Base-by-base conservation (phyloP, 2,113 vertebrate species). In the Eidolon helvum region DNA sequence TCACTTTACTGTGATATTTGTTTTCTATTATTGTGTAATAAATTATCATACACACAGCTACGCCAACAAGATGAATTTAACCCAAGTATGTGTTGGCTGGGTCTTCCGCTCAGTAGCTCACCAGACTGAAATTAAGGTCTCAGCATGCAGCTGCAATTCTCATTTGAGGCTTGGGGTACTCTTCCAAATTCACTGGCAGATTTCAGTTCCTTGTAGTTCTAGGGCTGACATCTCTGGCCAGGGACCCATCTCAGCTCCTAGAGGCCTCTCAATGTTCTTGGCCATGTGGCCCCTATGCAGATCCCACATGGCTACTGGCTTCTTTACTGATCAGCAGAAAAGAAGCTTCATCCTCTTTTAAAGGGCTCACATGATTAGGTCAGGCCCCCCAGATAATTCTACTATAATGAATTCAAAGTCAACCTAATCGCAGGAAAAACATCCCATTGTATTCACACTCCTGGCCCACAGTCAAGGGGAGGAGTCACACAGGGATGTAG, bases 1-100 rank as follows among this genome's bases (percentile, higher is more conserved):
- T 86, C 38, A 80, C 14, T 57, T 43, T 22, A n/a, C 2, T 5
- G 6, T 43, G 28, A 26, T 38, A 18, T 12, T 75, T 30, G 40
- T 59, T 96, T 82, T 78, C 12, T 61, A 3, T 50, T 48, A 7
- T 18, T 87, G 35, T 55, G 14, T 95, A 59, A 84, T 63, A 4
- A 24, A 16, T 84, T 63, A 74, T n/a, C 71, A 69, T 43, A 80
- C 50, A 91, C 1, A 3, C 33, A 80, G 53, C 16, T 38, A 74
- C 15, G 88, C 53, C 72, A 55, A 57, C 9, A 61, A 91, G 53
- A 69, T 14, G 71, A 65, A 35, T 40, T 74, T 61, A 59, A 85
- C 43, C 71, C 24, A 21, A 10, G 22, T n/a, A 14, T 0, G 4
- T 1, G 16, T 30, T 40, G 15, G 50, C 4, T 15, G 21, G 19